Conservation (phyloP, 2,888 invertebrate species). For the Arctia plantaginis region DNA sequence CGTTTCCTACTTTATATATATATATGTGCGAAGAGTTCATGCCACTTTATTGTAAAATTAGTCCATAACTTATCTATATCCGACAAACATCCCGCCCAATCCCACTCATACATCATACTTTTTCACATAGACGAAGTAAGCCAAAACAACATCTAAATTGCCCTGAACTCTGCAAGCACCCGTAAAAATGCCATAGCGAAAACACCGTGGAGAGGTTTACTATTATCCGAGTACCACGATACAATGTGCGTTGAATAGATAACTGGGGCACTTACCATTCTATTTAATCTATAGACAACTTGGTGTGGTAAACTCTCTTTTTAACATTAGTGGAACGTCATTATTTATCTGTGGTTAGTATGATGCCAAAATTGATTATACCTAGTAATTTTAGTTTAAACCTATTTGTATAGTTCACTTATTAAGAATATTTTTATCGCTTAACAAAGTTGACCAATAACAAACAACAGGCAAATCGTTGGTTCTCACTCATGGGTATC, state of each 20-base stretch:
- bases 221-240: constrained; percentile 12
- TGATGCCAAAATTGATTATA: neutral
- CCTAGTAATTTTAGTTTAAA: neutral
- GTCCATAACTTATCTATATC: constrained; percentile 6
- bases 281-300: constrained; percentile 19
- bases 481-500: no score
- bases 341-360: constrained; percentile 13
- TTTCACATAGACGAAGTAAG: neutral
- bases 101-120: constrained; percentile 4
- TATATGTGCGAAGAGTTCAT: no score
- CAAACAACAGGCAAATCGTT: no score
- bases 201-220: neutral
- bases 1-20: no score
- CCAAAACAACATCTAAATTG: constrained; percentile 13
- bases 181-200: neutral
- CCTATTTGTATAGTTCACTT: neutral
- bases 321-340: neutral
- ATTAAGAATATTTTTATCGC: neutral
- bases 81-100: constrained; percentile 12
- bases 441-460: no score
- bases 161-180: neutral
- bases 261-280: constrained; percentile 43
- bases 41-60: neutral
- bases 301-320: neutral
- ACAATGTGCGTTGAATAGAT: constrained; percentile 48